A percentile compares a stretch with the other conserved stretches of the same genome.
Evolutionary conservation across 2,797 vertebrate species (phyloP).

Genomic region (Siniperca undulata): DNA sequence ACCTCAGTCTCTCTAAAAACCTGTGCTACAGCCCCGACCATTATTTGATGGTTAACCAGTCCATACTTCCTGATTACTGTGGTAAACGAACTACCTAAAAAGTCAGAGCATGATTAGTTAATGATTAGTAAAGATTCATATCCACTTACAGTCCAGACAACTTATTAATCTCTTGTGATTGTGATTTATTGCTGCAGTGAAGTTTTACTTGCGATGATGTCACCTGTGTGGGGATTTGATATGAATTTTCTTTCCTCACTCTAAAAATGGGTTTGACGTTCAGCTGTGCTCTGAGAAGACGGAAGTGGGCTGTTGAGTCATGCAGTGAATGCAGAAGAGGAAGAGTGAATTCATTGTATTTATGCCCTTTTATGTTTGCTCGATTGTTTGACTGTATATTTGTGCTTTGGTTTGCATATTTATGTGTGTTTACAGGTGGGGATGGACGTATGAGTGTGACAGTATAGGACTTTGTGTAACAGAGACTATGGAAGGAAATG

Average conservation of each 20-base stretch:
- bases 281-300: conserved; percentile 64
- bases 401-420: not conserved
- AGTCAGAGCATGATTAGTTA: not conserved
- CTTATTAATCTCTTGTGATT: not conserved
- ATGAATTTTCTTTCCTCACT: not conserved
- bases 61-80: conserved; percentile 1
- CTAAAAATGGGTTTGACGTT: conserved; percentile 42
- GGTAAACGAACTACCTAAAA: not conserved
- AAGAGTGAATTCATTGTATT: conserved; percentile 59
- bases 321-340: conserved; percentile 70
- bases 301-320: conserved; percentile 77
- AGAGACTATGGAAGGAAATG: not conserved
- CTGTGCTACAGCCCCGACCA: not conserved
- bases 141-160: not conserved
- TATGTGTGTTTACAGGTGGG: not conserved
- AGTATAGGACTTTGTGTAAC: not conserved
- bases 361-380: conserved; percentile 56
- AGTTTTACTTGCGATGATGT: not conserved
- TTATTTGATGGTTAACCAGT: not conserved
- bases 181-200: not conserved
- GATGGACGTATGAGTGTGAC: not conserved
- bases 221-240: conserved; percentile 12
- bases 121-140: not conserved
- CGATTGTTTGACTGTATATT: not conserved
- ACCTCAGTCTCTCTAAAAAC: conserved; percentile 15